Evolutionary conservation across 2,113 vertebrate species (phyloP).

Genomic region (Psettodes erumei): DNA sequence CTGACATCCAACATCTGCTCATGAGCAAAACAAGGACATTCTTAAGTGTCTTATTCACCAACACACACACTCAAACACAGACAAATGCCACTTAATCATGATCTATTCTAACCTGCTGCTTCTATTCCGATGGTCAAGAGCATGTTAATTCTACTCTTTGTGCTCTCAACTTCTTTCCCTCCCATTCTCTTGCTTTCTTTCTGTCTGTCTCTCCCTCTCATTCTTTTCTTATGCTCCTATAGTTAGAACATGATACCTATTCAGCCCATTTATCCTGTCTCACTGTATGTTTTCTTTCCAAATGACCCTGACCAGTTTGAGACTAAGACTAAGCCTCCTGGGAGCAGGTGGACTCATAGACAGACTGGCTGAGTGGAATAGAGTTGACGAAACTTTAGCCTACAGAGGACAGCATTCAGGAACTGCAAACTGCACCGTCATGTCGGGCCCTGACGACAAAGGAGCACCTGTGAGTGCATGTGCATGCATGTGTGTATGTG

Average conservation of each 20-base stretch:
- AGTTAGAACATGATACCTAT: conserved; percentile 51
- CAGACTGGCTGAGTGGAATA: conserved; percentile 27
- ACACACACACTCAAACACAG: background rate
- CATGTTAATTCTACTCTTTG: background rate
- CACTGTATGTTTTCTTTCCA: conserved; percentile 41
- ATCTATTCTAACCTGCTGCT: background rate
- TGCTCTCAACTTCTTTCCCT: background rate
- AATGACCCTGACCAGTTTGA: conserved; percentile 51
- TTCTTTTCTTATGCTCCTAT: conserved; percentile 19
- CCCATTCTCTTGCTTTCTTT: background rate
- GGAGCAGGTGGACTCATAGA: conserved; percentile 49
- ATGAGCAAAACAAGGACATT: background rate
- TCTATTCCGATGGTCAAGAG: background rate
- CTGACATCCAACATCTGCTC: conserved; percentile 10
- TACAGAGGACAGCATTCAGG: conserved; percentile 73
- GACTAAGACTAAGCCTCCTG: conserved; percentile 67
- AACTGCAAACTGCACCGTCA: conserved; percentile 71
- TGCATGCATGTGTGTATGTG: background rate
- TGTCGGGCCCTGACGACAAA: conserved; percentile 67
- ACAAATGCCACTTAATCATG: background rate
- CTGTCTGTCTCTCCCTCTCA: background rate
- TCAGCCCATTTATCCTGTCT: conserved; percentile 46
- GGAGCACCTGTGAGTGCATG: conserved; percentile 68
- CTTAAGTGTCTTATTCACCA: background rate
- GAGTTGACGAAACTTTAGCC: conserved; percentile 73